Evolutionary conservation across 2,113 vertebrate species (phyloP), one percentile per base, ranked within the genome.

Genomic region (Struthidea cinerea): DNA sequence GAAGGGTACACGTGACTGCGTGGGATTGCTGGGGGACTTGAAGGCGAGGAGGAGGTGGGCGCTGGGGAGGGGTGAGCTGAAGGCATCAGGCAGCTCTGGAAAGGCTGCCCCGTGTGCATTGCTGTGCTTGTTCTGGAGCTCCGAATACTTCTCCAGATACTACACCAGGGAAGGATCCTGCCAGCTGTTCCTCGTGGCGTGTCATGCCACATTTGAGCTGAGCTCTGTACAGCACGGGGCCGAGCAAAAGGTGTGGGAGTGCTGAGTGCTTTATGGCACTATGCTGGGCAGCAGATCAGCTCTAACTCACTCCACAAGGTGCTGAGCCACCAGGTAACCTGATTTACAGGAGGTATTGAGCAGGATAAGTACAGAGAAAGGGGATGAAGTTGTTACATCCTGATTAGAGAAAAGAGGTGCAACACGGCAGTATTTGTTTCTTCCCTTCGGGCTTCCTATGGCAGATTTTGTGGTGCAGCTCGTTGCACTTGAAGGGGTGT

Each of bases 311-410:
- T 61, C 74, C 55, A 14, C 63, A 52, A 89, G 64, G 56, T 75
- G 86, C 74, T 63, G 68, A 85, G 47, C 47, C 32, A 59, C 35
- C 33, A 46, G 55, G 28, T 91, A 91, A 86, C 80, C 83, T 6
- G 8, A 93, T 96, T 94, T 96, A 57, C 76, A 61, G 71, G 9
- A 81, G 71, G 18, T 33, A 7, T 35, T 47, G 86, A 78, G 82
- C 39, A 82, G 84, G 89, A 37, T 56, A 50, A 95, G 88, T 56
- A 8, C 33, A 47, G 33, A 63, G 75, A 85, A 81, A 71, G 55
- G 35, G 70, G 67, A 91, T 96, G 64, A 83, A 94, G 83, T 93
- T 91, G 63, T 91, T 94, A 42, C 68, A 68, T 39, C 27, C 78
- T 61, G 56, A 96, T 93, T 88, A 93, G 69, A 44, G 39, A 9